phyloP scores from a whole-genome alignment of 2,113 vertebrate genomes.

The Gobio gobio region DNA sequence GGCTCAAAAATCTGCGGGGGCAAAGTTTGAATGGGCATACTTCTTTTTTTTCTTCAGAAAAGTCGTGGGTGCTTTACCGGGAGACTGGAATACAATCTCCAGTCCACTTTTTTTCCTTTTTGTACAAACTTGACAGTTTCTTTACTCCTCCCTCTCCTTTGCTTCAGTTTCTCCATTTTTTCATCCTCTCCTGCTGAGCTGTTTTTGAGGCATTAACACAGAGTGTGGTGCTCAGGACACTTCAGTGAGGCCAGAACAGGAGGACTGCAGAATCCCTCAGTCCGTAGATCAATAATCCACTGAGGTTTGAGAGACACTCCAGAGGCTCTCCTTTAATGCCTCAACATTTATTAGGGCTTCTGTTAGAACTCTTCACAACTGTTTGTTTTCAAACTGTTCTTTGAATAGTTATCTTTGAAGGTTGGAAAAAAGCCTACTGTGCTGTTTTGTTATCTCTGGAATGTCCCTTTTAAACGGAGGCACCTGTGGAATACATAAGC shows the following conservation, averaged over 20 bases:
- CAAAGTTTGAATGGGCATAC: not conserved
- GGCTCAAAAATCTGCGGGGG: not conserved
- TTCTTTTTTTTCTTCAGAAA: not conserved
- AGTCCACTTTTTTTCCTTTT: not conserved
- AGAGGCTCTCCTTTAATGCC: not conserved
- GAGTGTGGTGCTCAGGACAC: not conserved
- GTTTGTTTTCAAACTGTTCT: slow-evolving; percentile 9
- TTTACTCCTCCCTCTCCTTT: not conserved
- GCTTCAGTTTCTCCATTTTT: not conserved
- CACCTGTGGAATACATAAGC: slow-evolving; percentile 18
- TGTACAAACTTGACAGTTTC: slow-evolving; percentile 3
- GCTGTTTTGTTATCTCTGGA: not conserved
- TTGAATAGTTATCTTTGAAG: slow-evolving; percentile 6
- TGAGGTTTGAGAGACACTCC: not conserved
- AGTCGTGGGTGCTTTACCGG: not conserved
- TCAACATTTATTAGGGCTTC: not conserved
- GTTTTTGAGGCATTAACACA: slow-evolving; percentile 17
- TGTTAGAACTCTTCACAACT: not conserved
- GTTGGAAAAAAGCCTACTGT: not conserved
- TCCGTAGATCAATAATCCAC: slow-evolving; percentile 23
- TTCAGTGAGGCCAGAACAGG: not conserved
- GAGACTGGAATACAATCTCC: slow-evolving; percentile 7
- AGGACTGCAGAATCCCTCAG: slow-evolving; percentile 15
- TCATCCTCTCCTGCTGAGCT: not conserved
- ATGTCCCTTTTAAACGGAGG: not conserved